Base-by-base conservation (phyloP, 2,797 vertebrate species). In the Crocidura indochinensis region DNA sequence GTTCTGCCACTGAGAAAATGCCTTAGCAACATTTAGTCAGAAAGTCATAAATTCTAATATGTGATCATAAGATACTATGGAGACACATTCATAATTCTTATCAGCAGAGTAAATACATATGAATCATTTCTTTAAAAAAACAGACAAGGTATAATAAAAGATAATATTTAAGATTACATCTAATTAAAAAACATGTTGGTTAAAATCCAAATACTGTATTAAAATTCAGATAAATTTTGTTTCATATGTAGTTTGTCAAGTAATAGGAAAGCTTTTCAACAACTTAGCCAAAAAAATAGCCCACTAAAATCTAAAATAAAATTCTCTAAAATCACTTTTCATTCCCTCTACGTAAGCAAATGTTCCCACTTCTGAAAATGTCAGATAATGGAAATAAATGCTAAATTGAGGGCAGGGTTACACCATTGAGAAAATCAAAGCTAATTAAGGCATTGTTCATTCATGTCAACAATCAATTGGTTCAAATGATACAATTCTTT, bases 81-180 rank as follows among this genome's bases (percentile, higher is more conserved):
- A 94, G 73, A 95, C 31, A 89, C 51, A 72, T 87, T 92, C 79
- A 83, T 86, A 79, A 77, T 10, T 27, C 29, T 87, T 87, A 91
- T 85, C 78, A 90, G 72, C 64, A 26, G 68, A 93, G 51, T 31
- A 87, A 90, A 87, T 69, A 75, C 24, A 87, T 60, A 76, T 73
- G 86, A 95, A 92, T 91, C 77, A 94, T 91, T 86, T 92, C 47
- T 83, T 79, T 79, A 75, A 20, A 73, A 80, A 88, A 80, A 53
- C 22, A 31, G n/a, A 19, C 6, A 77, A 74, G 15, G 15, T 69
- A 56, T 68, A 79, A 88, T 68, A 86, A 90, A 95, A 91, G 56
- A 74, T 46, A 69, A 91, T 79, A 24, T 92, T 92, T 69, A 83
- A 86, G 46, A 20, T 22, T 68, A 9, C 49, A 53, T 79, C 24